Base-by-base conservation (phyloP, 2,113 vertebrate genomes). In the Heloderma charlesbogerti region DNA sequence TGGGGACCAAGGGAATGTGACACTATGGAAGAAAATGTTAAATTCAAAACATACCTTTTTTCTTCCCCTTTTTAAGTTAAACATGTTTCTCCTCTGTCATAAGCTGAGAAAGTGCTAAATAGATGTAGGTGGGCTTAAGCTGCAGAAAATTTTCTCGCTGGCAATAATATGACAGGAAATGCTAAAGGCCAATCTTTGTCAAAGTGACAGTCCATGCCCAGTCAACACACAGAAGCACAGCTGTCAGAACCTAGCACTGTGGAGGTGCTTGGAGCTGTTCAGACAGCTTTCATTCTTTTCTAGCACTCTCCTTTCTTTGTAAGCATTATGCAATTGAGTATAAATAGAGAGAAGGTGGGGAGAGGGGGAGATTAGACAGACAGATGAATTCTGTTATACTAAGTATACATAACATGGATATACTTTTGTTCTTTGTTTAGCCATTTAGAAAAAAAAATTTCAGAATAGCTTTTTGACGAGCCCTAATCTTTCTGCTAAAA, bases 41-140 rank as follows among this genome's bases (percentile, higher is more conserved):
- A 96, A 97, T 85, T 91, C 81, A 94, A 88, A 86, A 94, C 94
- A 79, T 80, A 90, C 3, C 91, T 29, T 29, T 81, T 93, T 63
- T 60, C 3, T 12, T 16, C 12, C 57, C 57, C 57, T 94, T 94
- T 95, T 94, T 87, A 87, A 94, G 81, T 66, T 88, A 94, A 71
- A 92, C 81, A 88, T 80, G 86, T 89, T 91, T 94, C 92, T 90
- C 93, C 88, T 91, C 90, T 93, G 84, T 90, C 88, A 90, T 84
- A 91, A 94, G 43, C 67, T 82, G 71, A n/a, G 4, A 92, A 95
- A 94, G 78, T 18, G 31, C 72, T 94, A 94, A 95, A 89, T 31
- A 91, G 89, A 43, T 92, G 89, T 83, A 93, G 75, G 63, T 92
- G 85, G 18, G 89, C 90, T 93, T 93, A 92, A 63, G 60, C 95